Percentiles rank a stretch among this genome's conserved stretches.
Conservation (phyloP, 2,113 vertebrate genomes). For the Erinaceus europaeus region DNA sequence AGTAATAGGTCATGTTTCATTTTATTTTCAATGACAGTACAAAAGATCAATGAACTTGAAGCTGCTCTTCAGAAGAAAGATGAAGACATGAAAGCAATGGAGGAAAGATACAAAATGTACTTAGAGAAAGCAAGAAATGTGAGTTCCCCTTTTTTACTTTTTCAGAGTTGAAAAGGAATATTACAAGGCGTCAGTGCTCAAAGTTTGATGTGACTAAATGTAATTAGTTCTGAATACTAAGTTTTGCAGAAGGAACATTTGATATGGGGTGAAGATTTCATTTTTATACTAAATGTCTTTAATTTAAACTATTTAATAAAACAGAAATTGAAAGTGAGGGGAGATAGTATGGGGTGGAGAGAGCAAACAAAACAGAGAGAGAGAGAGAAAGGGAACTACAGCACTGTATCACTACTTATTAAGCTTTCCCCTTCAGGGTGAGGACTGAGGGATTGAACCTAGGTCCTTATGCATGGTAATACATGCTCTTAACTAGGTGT, state of each 20-base stretch:
- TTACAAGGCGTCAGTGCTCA: background rate
- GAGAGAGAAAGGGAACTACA: too few relatives aligned
- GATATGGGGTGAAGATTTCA: background rate
- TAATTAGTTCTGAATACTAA: background rate
- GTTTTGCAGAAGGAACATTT: background rate
- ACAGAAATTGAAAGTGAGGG: too few relatives aligned
- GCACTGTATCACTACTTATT: too few relatives aligned
- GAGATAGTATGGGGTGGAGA: too few relatives aligned
- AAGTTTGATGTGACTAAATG: background rate
- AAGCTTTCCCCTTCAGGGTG: too few relatives aligned
- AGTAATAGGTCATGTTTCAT: conserved; percentile 5
- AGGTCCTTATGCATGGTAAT: too few relatives aligned
- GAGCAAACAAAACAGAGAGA: too few relatives aligned
- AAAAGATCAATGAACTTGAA: conserved; percentile 92
- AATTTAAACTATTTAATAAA: too few relatives aligned
- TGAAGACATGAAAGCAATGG: conserved; percentile 98
- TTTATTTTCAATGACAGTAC: conserved; percentile 80
- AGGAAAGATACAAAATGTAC: conserved; percentile 98
- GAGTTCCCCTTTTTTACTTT: conserved; percentile 74
- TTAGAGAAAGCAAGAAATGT: conserved; percentile 97
- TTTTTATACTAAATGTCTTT: too few relatives aligned
- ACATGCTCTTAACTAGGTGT: too few relatives aligned
- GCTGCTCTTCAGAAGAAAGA: conserved; percentile 96
- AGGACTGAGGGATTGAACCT: too few relatives aligned
- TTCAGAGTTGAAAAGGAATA: background rate